Conservation (phyloP, 2,113 vertebrate species). For the Chloropsis cyanopogon region DNA sequence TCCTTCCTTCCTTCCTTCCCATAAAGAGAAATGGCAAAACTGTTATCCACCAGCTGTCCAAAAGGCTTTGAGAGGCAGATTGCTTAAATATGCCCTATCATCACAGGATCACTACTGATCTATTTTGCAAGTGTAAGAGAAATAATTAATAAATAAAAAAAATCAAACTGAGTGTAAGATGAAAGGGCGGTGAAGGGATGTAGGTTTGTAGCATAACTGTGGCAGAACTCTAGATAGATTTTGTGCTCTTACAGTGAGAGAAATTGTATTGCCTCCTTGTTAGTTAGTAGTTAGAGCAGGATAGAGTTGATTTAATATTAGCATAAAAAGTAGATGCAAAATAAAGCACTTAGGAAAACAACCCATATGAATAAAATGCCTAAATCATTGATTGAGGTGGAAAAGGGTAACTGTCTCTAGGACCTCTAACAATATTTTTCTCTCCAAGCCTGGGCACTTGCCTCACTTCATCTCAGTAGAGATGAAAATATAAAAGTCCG, state of each 20-base stretch:
- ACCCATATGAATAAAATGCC: neutral
- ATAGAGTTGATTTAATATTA: neutral
- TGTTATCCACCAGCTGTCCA: neutral
- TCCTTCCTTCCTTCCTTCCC: neutral
- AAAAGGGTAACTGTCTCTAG: neutral
- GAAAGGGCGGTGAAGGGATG: neutral
- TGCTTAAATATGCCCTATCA: neutral
- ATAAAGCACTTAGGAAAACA: neutral
- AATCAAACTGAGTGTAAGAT: neutral
- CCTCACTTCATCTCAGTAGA: neutral
- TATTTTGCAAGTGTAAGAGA: neutral
- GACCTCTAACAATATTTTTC: neutral
- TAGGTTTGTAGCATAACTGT: neutral
- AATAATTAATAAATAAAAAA: neutral
- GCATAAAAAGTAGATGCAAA: neutral
- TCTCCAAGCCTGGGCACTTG: neutral
- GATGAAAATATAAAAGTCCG: neutral
- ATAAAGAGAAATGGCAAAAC: neutral
- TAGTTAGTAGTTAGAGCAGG: neutral
- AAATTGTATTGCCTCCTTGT: neutral
- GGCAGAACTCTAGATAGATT: neutral
- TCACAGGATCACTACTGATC: neutral
- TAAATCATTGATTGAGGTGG: neutral
- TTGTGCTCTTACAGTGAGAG: neutral
- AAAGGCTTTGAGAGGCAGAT: neutral